A percentile compares a stretch with the other conserved stretches of the same genome.
phyloP scores from a whole-genome alignment of 2,888 invertebrate species.

The Lasioglossum zephyrum region DNA sequence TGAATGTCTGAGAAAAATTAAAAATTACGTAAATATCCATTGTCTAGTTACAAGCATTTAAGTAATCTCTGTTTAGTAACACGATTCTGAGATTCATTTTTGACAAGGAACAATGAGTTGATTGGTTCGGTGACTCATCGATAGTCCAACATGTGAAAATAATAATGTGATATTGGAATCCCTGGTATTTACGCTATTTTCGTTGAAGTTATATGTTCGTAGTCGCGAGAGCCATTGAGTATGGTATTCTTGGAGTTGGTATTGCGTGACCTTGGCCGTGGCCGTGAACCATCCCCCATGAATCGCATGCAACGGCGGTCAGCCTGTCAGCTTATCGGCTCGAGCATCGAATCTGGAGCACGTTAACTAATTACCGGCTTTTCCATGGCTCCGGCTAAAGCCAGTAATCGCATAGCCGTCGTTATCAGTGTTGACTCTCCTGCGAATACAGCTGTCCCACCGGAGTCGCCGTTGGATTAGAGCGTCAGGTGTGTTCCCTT shows the following conservation, averaged over 20 bases:
- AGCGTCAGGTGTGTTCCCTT: slow-evolving; percentile 44
- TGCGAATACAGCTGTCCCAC: slow-evolving; percentile 64
- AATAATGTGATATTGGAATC: not conserved
- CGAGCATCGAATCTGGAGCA: slow-evolving; percentile 74
- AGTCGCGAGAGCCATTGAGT: not conserved
- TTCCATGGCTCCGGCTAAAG: slow-evolving; percentile 68
- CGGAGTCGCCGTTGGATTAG: slow-evolving; percentile 45
- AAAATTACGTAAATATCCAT: too few species aligned
- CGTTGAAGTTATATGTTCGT: not conserved
- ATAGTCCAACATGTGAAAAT: not conserved
- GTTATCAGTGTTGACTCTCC: slow-evolving; percentile 71
- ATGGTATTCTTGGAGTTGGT: not conserved
- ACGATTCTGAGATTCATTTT: too few species aligned
- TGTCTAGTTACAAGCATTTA: too few species aligned
- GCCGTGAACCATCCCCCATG: slow-evolving; percentile 64
- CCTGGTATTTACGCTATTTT: not conserved
- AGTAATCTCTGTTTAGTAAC: too few species aligned
- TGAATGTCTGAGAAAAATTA: too few species aligned
- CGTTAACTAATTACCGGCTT: slow-evolving; percentile 74
- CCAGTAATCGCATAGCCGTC: slow-evolving; percentile 69
- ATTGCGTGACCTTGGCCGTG: slow-evolving; percentile 68
- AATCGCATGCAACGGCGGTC: slow-evolving; percentile 64
- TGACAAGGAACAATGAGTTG: too few species aligned
- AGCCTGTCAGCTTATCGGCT: slow-evolving; percentile 70
- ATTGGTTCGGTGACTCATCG: too few species aligned